phyloP scores from a whole-genome alignment of 1,140 invertebrate genomes.

The Caenorhabditis briggsae region DNA sequence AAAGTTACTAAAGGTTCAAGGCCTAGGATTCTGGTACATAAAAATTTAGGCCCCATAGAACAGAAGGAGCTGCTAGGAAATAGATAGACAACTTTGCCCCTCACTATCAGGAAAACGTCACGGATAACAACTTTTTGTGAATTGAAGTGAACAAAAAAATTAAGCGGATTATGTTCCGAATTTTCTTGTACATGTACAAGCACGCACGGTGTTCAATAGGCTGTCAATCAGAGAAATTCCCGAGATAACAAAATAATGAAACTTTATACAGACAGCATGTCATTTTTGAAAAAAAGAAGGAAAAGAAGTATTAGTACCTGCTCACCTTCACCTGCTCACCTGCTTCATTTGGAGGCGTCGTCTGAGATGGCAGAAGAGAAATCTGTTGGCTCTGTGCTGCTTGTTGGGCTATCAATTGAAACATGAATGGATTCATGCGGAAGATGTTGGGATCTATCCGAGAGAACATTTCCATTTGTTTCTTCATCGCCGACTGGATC shows the following conservation, averaged over 20 bases:
- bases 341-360: conserved; percentile 41
- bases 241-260: not conserved
- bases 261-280: not conserved
- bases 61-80: too few species aligned
- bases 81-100: not conserved
- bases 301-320: conserved; percentile 8
- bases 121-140: conserved; percentile 9
- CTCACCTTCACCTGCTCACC: conserved; percentile 45
- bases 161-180: conserved; percentile 32
- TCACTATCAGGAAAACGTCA: not conserved
- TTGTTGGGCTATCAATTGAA: conserved; percentile 18
- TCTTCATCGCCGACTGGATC: not conserved
- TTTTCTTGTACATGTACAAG: not conserved
- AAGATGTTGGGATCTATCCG: not conserved
- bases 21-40: too few species aligned
- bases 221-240: conserved; percentile 30
- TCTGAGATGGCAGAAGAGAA: not conserved
- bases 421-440: conserved; percentile 37
- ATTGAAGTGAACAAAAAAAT: not conserved
- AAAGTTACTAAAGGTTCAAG: conserved; percentile 1
- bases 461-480: conserved; percentile 36
- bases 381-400: not conserved
- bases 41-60: too few species aligned
- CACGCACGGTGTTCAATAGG: conserved; percentile 23
- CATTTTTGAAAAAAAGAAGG: not conserved